Evolutionary conservation across 2,888 invertebrate genomes (phyloP).

Genomic region (Temnothorax ravouxi): DNA sequence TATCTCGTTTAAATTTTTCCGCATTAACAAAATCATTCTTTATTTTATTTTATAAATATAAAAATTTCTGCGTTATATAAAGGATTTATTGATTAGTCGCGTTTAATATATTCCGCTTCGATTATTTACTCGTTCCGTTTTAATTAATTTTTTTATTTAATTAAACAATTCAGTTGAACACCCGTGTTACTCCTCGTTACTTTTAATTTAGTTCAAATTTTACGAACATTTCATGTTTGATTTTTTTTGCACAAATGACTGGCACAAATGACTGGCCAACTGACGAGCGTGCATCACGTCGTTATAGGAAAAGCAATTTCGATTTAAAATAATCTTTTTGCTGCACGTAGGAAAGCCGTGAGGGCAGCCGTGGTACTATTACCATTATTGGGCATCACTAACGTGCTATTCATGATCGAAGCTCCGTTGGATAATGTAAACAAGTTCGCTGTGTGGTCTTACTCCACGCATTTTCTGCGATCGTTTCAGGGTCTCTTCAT

Average conservation of each 20-base stretch:
- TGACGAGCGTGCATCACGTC: background rate
- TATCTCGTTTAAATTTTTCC: background rate
- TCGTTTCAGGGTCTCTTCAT: constrained; percentile 95
- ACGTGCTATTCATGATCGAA: constrained; percentile 91
- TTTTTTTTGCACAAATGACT: background rate
- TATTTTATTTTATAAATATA: background rate
- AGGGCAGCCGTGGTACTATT: constrained; percentile 93
- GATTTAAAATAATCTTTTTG: background rate
- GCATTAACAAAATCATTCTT: background rate
- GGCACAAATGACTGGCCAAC: background rate
- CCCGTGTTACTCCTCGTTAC: background rate
- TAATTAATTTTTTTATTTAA: background rate
- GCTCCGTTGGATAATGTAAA: constrained; percentile 90
- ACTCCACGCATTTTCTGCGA: constrained; percentile 92
- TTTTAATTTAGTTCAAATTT: no score
- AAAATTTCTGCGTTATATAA: background rate
- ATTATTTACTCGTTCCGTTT: background rate
- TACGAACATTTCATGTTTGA: background rate
- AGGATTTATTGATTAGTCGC: background rate
- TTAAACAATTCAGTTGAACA: background rate
- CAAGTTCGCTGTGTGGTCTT: constrained; percentile 93
- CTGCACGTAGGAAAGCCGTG: constrained; percentile 90
- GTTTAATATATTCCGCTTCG: background rate
- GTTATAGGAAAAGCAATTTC: background rate
- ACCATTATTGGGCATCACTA: constrained; percentile 94